phyloP scores from a whole-genome alignment of 2,888 invertebrate genomes.

The Augiades crinisus region DNA sequence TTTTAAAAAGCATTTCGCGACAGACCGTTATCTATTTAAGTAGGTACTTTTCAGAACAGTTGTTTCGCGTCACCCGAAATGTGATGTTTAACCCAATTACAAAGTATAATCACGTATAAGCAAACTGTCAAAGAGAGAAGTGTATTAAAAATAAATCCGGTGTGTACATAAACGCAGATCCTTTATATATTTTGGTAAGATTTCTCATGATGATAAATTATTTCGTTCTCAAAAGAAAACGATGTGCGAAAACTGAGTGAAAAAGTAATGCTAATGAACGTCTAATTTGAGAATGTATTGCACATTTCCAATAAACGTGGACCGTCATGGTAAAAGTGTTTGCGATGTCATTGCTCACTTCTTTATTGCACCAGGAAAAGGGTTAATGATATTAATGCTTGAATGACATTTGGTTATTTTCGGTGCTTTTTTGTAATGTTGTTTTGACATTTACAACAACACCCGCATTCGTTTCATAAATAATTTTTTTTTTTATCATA shows the following conservation, averaged over 20 bases:
- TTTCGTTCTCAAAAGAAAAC: slow-evolving; percentile 9
- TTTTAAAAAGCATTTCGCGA: slow-evolving; percentile 11
- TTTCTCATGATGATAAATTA: slow-evolving; percentile 9
- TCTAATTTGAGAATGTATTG: neutral
- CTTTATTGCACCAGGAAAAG: neutral
- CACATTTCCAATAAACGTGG: neutral
- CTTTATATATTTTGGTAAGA: slow-evolving; percentile 8
- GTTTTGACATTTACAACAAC: too few species aligned
- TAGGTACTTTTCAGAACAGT: neutral
- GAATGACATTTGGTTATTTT: neutral
- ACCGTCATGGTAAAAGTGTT: neutral
- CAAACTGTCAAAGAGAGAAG: too few species aligned
- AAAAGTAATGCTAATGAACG: slow-evolving; percentile 4
- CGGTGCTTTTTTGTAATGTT: neutral
- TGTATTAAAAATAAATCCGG: too few species aligned
- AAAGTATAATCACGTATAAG: too few species aligned
- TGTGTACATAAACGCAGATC: too few species aligned
- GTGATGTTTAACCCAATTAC: too few species aligned
- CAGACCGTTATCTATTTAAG: slow-evolving; percentile 4
- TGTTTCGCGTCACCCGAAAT: too few species aligned
- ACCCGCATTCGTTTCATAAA: too few species aligned
- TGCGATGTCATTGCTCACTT: slow-evolving; percentile 1
- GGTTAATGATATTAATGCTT: neutral
- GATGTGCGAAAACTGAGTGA: slow-evolving; percentile 2
- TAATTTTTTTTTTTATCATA: too few species aligned